These are phyloP conservation scores for Tinamus guttatus DNA, from an alignment of 2,113 vertebrate genomes.

Conservation along the genomic window DNA sequence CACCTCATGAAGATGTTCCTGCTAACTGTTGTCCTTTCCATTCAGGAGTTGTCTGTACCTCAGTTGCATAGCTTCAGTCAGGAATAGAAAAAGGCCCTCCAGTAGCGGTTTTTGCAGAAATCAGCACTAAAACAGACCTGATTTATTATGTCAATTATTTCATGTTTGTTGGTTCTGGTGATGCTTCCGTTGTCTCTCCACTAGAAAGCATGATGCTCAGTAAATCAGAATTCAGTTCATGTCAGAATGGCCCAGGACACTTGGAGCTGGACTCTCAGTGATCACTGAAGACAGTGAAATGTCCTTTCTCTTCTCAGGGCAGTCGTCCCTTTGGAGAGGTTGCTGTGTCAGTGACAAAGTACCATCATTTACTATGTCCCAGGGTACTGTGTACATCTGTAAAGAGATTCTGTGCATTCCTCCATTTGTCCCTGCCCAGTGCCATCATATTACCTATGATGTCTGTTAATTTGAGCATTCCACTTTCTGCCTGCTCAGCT, in stretches of 20 bases:
- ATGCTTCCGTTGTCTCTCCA: background rate
- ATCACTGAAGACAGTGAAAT: background rate
- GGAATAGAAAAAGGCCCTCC: background rate
- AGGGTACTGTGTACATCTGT: accelerated
- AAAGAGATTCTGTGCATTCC: background rate
- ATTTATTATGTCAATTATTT: background rate
- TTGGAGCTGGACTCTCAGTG: background rate
- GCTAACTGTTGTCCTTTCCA: too few relatives aligned
- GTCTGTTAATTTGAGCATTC: background rate
- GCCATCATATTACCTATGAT: background rate
- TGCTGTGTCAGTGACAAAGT: background rate
- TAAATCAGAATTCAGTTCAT: background rate
- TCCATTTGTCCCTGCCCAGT: background rate
- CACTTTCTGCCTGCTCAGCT: background rate
- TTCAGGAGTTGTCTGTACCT: background rate
- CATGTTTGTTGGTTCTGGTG: background rate
- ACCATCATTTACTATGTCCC: background rate
- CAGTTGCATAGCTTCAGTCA: background rate
- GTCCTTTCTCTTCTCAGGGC: background rate
- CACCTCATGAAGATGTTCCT: background rate
- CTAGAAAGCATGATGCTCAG: background rate
- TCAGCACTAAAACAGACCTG: background rate
- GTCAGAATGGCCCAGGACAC: background rate
- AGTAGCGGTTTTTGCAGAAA: background rate
- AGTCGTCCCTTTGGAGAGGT: background rate